Base-by-base conservation (phyloP, 1,140 invertebrate species). In the Heliconius melpomene region DNA sequence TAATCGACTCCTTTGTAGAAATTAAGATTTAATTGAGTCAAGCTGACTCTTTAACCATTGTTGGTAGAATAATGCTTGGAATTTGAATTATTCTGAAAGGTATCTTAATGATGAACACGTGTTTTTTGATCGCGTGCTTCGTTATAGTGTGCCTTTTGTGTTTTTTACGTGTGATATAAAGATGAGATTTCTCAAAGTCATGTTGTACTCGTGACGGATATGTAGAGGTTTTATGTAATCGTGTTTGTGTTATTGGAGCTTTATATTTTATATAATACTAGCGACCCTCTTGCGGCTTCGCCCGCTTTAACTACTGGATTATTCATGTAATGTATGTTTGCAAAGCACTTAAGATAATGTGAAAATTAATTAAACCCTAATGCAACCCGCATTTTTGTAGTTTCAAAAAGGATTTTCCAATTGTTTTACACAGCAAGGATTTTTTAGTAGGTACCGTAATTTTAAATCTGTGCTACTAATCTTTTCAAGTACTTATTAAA, bases 11-110 rank as follows among this genome's bases (percentile, higher is more conserved):
- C 88, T 92, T 93, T 94, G 91, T 93, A 93, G 84, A 89, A 92
- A 94, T 93, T 92, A 93, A 93, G 90, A 91, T 94, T 94, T 94
- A 93, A 94, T 93, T 93, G 92, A 93, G 93, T 93, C 88, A 86
- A 90, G 83, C 86, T 86, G 81, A 84, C 85, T 86, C 89, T 85
- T 89, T 84, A 81, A 75, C 83, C 80, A 87, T 91, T 90, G 89
- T 89, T 80, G 79, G 74, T 78, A 84, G 83, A 84, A 91, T 87
- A 86, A 90, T 89, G 90, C 74, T n/a, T 79, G 89, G 93, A 91
- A 94, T 94, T 90, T 77, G 82, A 89, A 82, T 79, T 89, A 93
- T 94, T 92, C 86, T 86, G 77, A 78, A 88, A 85, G 84, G 85
- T 77, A 84, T 85, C 80, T 87, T 91, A 82, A 91, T 93, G 88